These are phyloP conservation scores for Tortrix viridana DNA, from an alignment of 2,888 invertebrate genomes.

Conservation along the genomic window DNA sequence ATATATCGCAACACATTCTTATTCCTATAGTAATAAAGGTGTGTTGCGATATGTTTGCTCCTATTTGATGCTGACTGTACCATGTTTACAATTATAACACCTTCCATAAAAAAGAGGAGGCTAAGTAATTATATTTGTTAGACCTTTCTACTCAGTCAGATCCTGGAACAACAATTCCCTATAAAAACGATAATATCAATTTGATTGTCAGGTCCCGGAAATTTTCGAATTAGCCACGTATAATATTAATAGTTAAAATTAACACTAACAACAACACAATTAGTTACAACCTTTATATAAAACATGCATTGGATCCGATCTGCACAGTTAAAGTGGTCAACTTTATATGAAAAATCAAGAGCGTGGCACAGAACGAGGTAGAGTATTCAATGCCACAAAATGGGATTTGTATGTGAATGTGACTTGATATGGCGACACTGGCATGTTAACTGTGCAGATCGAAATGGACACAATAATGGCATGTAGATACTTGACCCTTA, in stretches of 20 bases:
- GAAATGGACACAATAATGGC: background rate
- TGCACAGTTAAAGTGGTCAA: background rate
- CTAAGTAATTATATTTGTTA: background rate
- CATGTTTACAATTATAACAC: too few species aligned
- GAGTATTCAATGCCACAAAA: too few species aligned
- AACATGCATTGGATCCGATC: constrained; percentile 1
- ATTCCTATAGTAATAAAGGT: too few species aligned
- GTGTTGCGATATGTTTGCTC: too few species aligned
- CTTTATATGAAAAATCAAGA: too few species aligned
- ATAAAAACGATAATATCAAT: background rate
- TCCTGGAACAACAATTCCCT: constrained; percentile 6
- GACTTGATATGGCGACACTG: too few species aligned
- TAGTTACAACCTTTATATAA: constrained; percentile 9
- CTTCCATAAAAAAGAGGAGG: background rate
- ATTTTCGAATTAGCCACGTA: constrained; percentile 13
- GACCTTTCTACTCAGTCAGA: background rate
- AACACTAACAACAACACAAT: constrained; percentile 3
- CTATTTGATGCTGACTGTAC: too few species aligned
- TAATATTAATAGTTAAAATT: background rate
- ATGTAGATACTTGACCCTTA: constrained; percentile 47
- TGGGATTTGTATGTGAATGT: too few species aligned
- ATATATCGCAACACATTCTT: too few species aligned
- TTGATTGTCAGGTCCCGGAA: constrained; percentile 31
- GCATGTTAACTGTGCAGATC: background rate
- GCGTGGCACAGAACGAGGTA: too few species aligned